Conservation (phyloP, 2,888 invertebrate genomes). For the Cabera pusaria region DNA sequence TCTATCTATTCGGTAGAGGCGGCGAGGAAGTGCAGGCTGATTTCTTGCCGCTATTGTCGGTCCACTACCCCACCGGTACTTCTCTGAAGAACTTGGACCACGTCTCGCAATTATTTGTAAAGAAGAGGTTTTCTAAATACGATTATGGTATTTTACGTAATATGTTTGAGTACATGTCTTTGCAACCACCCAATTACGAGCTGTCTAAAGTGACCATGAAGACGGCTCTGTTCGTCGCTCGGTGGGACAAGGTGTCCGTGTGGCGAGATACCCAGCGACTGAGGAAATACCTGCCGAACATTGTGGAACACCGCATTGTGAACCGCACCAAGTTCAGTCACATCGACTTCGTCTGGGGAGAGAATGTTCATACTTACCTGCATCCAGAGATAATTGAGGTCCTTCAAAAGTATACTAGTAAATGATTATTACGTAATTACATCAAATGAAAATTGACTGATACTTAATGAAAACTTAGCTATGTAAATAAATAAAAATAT, state of each 20-base stretch:
- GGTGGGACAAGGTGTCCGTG: conserved; percentile 25
- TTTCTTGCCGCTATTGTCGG: conserved; percentile 24
- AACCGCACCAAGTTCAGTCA: conserved; percentile 17
- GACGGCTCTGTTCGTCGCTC: conserved; percentile 17
- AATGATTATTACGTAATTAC: too few species aligned
- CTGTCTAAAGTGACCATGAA: conserved; percentile 36
- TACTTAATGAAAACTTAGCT: too few species aligned
- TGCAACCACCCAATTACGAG: conserved; percentile 39
- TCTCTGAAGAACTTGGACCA: conserved; percentile 39
- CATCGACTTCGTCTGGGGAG: conserved; percentile 30
- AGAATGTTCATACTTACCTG: conserved; percentile 26
- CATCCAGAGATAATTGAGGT: conserved; percentile 26
- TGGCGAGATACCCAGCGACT: conserved; percentile 13
- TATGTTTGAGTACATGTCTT: conserved; percentile 7
- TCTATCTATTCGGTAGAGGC: conserved; percentile 26
- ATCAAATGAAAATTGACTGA: too few species aligned
- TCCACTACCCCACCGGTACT: conserved; percentile 34
- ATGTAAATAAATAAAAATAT: too few species aligned
- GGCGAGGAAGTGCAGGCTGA: conserved; percentile 26
- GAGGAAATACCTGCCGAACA: conserved; percentile 18
- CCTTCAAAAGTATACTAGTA: conserved; percentile 15
- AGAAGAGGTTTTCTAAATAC: conserved; percentile 32
- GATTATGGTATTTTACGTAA: conserved; percentile 36
- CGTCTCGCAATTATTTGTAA: conserved; percentile 31
- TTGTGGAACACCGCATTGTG: conserved; percentile 11